Evolutionary conservation across 1,140 invertebrate species (phyloP).

Genomic region (Drosophila pandora): DNA sequence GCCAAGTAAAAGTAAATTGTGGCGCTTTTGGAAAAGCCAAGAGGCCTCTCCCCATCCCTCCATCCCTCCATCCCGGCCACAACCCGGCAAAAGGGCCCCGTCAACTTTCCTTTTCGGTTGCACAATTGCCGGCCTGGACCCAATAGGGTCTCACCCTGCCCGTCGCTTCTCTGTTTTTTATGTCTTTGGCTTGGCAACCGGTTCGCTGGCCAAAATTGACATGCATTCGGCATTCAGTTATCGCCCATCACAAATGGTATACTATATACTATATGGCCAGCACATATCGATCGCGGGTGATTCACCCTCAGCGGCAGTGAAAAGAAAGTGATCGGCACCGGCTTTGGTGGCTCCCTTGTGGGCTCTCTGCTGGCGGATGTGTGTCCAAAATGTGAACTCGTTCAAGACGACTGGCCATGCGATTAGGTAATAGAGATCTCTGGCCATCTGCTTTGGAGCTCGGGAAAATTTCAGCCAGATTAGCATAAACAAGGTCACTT

Average conservation of each 20-base stretch:
- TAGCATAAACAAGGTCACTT: conserved; percentile 37
- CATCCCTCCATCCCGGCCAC: background rate
- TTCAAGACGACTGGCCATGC: conserved; percentile 7
- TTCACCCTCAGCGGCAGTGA: conserved; percentile 48
- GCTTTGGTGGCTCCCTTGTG: conserved; percentile 22
- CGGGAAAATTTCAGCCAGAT: conserved; percentile 37
- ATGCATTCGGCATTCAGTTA: conserved; percentile 51
- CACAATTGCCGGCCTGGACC: conserved; percentile 49
- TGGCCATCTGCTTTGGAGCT: conserved; percentile 8
- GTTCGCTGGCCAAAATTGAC: conserved; percentile 47
- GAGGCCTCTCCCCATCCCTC: conserved; percentile 27
- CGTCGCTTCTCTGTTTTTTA: conserved; percentile 1
- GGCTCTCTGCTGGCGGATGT: conserved; percentile 33
- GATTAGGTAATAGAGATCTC: conserved; percentile 36
- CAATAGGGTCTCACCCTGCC: conserved; percentile 21
- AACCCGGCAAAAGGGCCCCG: conserved; percentile 41
- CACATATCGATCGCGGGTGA: conserved; percentile 51
- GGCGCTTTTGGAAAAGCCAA: conserved; percentile 31
- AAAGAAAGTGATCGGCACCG: conserved; percentile 67
- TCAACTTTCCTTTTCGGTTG: conserved; percentile 76
- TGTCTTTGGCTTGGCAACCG: conserved; percentile 34
- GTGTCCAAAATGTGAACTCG: conserved; percentile 23
- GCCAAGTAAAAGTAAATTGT: conserved; percentile 77
- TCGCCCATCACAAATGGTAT: conserved; percentile 20
- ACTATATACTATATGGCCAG: conserved; percentile 2